Percentiles rank a stretch among this genome's conserved stretches.
Evolutionary conservation across 1,140 invertebrate species (phyloP).

Genomic region (Popillia japonica): DNA sequence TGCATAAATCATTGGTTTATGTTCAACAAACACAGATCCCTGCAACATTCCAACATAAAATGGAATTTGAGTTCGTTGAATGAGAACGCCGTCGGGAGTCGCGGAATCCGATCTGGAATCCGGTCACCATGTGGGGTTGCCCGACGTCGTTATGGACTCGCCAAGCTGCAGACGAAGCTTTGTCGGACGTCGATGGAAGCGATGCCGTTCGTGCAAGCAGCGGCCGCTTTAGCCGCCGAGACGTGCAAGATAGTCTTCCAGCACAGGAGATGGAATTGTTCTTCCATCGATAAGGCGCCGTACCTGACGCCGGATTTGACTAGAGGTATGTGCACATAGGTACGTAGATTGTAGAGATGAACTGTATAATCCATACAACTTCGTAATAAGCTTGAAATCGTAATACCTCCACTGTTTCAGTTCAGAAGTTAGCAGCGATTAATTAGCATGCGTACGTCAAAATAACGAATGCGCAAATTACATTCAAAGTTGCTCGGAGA

Average conservation of each 20-base stretch:
- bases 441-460: too few species aligned
- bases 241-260: slow-evolving; percentile 78
- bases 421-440: too few species aligned
- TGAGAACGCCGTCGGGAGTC: slow-evolving; percentile 47
- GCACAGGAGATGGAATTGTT: slow-evolving; percentile 86
- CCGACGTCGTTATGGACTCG: slow-evolving; percentile 51
- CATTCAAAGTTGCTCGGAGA: too few species aligned
- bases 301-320: slow-evolving; percentile 77
- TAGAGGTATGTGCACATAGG: slow-evolving; percentile 67
- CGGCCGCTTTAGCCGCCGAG: slow-evolving; percentile 71
- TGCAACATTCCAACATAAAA: slow-evolving; percentile 57
- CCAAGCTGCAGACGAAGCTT: slow-evolving; percentile 57
- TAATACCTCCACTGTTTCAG: too few species aligned
- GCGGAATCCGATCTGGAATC: slow-evolving; percentile 55
- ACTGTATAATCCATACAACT: not conserved
- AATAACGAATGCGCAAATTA: too few species aligned
- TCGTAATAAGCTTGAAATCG: too few species aligned
- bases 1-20: not conserved
- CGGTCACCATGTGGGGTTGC: slow-evolving; percentile 35
- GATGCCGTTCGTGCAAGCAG: slow-evolving; percentile 78
- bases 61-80: slow-evolving; percentile 56
- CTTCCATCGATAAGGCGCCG: slow-evolving; percentile 76
- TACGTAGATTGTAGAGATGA: not conserved
- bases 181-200: slow-evolving; percentile 61
- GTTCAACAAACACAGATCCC: slow-evolving; percentile 48